A percentile compares a stretch with the other conserved stretches of the same genome.
Evolutionary conservation across 2,888 invertebrate genomes (phyloP).

Genomic region (Psylliodes chrysocephalus): DNA sequence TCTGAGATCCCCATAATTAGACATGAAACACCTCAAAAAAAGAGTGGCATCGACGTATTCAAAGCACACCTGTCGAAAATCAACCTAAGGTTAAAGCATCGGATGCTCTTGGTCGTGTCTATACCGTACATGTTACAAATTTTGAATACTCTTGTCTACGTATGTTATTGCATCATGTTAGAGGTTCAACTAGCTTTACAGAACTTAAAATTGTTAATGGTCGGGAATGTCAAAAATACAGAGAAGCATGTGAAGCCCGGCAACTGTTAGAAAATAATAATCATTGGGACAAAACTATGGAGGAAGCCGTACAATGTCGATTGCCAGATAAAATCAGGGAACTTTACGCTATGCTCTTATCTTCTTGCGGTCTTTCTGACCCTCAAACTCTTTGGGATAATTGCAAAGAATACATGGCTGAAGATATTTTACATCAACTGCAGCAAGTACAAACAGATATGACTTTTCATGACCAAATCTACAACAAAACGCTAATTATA

Average conservation of each 20-base stretch:
- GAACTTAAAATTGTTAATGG: slow-evolving; percentile 58
- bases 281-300: slow-evolving; percentile 2
- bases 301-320: neutral
- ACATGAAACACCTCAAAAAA: neutral
- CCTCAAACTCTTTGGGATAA: neutral
- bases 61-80: neutral
- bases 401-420: neutral
- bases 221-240: slow-evolving; percentile 53
- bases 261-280: slow-evolving; percentile 49
- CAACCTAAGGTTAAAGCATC: slow-evolving; percentile 2
- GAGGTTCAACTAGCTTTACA: slow-evolving; percentile 54
- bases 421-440: neutral
- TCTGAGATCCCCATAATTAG: too few species aligned
- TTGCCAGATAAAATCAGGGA: neutral
- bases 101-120: slow-evolving; percentile 51
- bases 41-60: neutral
- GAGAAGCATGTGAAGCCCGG: slow-evolving; percentile 51
- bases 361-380: neutral
- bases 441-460: neutral
- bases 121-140: slow-evolving; percentile 53
- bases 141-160: slow-evolving; percentile 54
- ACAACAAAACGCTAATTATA: neutral
- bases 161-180: slow-evolving; percentile 52
- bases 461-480: neutral
- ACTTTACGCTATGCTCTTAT: neutral